Evolutionary conservation across 2,888 invertebrate genomes (phyloP).

Genomic region (Plebejus anna): DNA sequence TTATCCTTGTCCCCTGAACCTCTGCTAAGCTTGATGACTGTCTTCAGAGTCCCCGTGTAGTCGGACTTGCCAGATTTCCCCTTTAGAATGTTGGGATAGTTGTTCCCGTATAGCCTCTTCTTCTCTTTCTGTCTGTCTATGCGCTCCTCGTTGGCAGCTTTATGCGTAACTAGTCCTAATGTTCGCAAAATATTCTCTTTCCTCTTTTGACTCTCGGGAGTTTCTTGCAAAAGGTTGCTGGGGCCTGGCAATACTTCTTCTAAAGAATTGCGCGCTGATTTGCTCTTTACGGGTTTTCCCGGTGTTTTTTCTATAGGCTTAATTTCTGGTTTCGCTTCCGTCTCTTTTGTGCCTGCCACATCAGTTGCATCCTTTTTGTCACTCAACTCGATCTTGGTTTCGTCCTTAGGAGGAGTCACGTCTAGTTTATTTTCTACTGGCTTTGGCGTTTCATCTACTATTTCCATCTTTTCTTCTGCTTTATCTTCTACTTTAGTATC

Average conservation of each 20-base stretch:
- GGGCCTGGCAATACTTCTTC: slow-evolving; percentile 58
- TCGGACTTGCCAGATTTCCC: slow-evolving; percentile 64
- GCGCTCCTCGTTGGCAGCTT: slow-evolving; percentile 85
- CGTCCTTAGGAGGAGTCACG: not conserved
- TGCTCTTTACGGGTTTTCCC: slow-evolving; percentile 42
- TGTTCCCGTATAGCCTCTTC: slow-evolving; percentile 54
- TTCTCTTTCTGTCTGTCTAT: slow-evolving; percentile 78
- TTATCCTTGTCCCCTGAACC: slow-evolving; percentile 67
- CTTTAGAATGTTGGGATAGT: slow-evolving; percentile 51
- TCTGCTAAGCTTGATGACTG: slow-evolving; percentile 88
- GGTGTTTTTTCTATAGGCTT: not conserved
- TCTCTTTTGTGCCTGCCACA: slow-evolving; percentile 22
- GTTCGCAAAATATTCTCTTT: slow-evolving; percentile 88
- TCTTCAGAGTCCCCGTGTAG: slow-evolving; percentile 90
- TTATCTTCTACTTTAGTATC: not conserved
- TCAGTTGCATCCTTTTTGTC: slow-evolving; percentile 31
- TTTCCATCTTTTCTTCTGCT: not conserved
- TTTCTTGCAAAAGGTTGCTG: slow-evolving; percentile 65
- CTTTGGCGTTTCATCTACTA: slow-evolving; percentile 8
- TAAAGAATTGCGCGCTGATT: slow-evolving; percentile 56
- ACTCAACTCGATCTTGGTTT: not conserved
- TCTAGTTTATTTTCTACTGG: slow-evolving; percentile 7
- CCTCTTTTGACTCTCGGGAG: slow-evolving; percentile 82
- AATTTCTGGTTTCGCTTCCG: slow-evolving; percentile 18
- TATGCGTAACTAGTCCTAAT: slow-evolving; percentile 86